Evolutionary conservation across 2,797 vertebrate genomes (phyloP), one percentile per base, ranked within the genome.

Genomic region (Sylvilagus floridanus): DNA sequence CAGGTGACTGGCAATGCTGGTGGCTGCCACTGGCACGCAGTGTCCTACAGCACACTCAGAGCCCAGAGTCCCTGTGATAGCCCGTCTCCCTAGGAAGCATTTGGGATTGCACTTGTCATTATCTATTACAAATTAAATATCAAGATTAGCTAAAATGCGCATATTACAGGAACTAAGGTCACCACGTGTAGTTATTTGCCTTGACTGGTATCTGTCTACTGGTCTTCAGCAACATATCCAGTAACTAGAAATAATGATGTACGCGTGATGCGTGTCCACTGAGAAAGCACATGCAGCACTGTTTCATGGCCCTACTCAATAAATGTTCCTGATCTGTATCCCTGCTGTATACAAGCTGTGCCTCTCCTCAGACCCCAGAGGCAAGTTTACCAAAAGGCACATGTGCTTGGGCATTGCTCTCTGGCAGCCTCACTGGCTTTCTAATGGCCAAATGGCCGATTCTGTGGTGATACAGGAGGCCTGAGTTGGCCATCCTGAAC

Each of bases 21-120:
- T 1, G 16, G 5, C 19, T 24, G 37, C 7, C 30, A 10, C 0
- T 26, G 8, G 22, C 28, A 13, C 9, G 7, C 30, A 5, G 1
- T 0, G 10, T 9, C 65, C 35, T 57, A 11, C 4, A 4, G 14
- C 32, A 26, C 8, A 26, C 30, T 7, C 1, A 28, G n/a, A 11
- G 11, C 71, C 52, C 66, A 5, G 26, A 2, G 32, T 50, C 14
- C 14, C 13, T 16, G 17, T 2, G 37, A 19, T 6, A n/a, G 30
- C 91, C 82, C 0, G 10, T 28, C 35, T 42, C 2, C 26, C 50
- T n/a, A 52, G 14, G 17, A 28, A 2, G 28, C 6, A 7, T 42
- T 42, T 9, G 42, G 13, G 9, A 60, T 11, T 22, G 14, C 7
- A 4, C 32, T 60, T 68, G 26, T 50, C 9, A 88, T 47, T 17